Evolutionary conservation across 2,797 vertebrate genomes (phyloP).

Genomic region (Myotis daubentonii): DNA sequence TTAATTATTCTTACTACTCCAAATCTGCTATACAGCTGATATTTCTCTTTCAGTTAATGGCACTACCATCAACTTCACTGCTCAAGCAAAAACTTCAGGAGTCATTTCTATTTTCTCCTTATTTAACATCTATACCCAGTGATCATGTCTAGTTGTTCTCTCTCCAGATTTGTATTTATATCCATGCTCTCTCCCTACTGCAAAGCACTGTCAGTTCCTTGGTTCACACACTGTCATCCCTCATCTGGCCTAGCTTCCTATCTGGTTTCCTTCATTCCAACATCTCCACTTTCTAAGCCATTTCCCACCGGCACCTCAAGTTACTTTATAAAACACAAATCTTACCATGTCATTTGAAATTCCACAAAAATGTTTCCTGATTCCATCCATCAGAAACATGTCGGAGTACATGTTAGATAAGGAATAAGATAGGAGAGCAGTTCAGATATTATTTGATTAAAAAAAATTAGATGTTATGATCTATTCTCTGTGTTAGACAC

Average conservation of each 20-base stretch:
- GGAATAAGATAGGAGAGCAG: neutral
- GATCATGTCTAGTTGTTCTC: neutral
- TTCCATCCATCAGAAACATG: neutral
- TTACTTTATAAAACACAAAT: neutral
- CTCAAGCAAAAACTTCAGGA: neutral
- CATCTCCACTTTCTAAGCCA: neutral
- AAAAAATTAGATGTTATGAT: neutral
- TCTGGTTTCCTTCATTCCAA: neutral
- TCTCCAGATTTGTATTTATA: neutral
- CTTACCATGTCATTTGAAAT: neutral
- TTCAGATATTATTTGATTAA: neutral
- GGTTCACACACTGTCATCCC: neutral
- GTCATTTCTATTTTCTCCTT: neutral
- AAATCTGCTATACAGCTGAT: neutral
- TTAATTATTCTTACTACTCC: neutral
- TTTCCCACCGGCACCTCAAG: neutral
- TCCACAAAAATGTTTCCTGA: neutral
- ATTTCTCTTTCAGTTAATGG: neutral
- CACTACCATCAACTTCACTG: neutral
- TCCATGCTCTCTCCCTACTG: neutral
- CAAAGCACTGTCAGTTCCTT: neutral
- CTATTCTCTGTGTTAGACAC: neutral
- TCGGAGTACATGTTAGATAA: neutral
- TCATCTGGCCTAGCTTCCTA: neutral
- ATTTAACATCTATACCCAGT: neutral